phyloP scores from a whole-genome alignment of 2,888 invertebrate species.

The Drosophila lutescens region DNA sequence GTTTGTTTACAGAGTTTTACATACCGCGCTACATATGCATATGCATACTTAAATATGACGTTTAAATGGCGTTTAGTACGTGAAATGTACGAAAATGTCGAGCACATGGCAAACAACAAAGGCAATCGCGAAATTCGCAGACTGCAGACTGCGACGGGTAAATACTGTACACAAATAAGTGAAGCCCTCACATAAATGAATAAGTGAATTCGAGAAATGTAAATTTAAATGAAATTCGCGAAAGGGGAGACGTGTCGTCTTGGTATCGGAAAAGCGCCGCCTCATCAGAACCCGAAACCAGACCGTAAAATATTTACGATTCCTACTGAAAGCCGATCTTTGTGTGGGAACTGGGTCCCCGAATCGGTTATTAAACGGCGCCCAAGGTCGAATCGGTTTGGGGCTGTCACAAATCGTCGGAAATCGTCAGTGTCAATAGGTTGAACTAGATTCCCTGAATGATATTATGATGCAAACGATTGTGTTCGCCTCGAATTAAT shows the following conservation, averaged over 20 bases:
- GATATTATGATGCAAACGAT: slow-evolving; percentile 12
- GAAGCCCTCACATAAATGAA: slow-evolving; percentile 2
- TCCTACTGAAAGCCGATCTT: slow-evolving; percentile 38
- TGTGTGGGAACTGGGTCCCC: slow-evolving; percentile 44
- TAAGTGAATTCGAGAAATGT: slow-evolving; percentile 39
- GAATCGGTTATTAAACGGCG: slow-evolving; percentile 10
- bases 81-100: slow-evolving; percentile 38
- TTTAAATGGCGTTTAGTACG: slow-evolving; percentile 54
- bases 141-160: slow-evolving; percentile 32
- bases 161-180: slow-evolving; percentile 24
- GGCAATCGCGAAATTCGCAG: slow-evolving; percentile 37
- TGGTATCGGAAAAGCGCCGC: slow-evolving; percentile 31
- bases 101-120: slow-evolving; percentile 37
- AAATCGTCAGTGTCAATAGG: slow-evolving; percentile 29
- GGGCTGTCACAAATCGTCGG: slow-evolving; percentile 21
- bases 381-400: slow-evolving; percentile 34
- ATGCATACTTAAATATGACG: slow-evolving; percentile 35
- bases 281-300: slow-evolving; percentile 30
- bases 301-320: slow-evolving; percentile 16
- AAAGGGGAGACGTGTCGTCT: slow-evolving; percentile 34
- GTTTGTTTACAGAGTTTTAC: slow-evolving; percentile 61
- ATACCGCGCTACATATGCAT: slow-evolving; percentile 14
- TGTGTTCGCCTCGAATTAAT: slow-evolving; percentile 33
- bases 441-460: slow-evolving; percentile 27
- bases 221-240: slow-evolving; percentile 29